Percentiles rank a stretch among this genome's conserved stretches.
Conservation (phyloP, 2,888 invertebrate genomes). For the Drosophila borealis region DNA sequence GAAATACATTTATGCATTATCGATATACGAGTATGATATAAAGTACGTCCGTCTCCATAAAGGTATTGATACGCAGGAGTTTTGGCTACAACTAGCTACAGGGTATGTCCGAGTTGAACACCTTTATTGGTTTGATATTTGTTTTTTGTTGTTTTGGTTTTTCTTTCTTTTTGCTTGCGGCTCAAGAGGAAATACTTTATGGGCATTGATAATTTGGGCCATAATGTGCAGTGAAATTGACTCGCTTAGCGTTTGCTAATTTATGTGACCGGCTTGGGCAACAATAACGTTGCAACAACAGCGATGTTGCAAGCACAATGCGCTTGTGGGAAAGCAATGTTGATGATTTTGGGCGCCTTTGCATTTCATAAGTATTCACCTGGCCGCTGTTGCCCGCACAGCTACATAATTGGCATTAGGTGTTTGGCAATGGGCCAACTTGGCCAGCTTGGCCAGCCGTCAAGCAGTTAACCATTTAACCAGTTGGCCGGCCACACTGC, state of each 20-base stretch:
- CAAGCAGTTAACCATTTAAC: conserved; percentile 3
- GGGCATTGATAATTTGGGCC: conserved; percentile 71
- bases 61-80: no score
- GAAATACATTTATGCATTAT: no score
- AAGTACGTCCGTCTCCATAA: no score
- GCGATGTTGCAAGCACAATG: not conserved
- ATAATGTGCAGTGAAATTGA: conserved; percentile 73
- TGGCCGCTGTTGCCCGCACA: not conserved
- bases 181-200: conserved; percentile 71
- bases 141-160: not conserved
- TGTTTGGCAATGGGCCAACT: conserved; percentile 19
- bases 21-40: no score
- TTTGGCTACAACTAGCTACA: not conserved
- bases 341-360: conserved; percentile 13
- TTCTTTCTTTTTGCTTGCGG: conserved; percentile 29
- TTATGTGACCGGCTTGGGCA: conserved; percentile 56
- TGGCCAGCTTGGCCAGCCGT: conserved; percentile 2
- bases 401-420: conserved; percentile 5
- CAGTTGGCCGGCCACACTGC: not conserved
- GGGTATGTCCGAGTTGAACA: conserved; percentile 2
- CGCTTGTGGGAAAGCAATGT: conserved; percentile 48
- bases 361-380: conserved; percentile 5
- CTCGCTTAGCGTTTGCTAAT: conserved; percentile 64
- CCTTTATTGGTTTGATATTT: not conserved
- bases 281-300: conserved; percentile 8